Evolutionary conservation across 2,113 vertebrate species (phyloP).

Genomic region (Bufo bufo): DNA sequence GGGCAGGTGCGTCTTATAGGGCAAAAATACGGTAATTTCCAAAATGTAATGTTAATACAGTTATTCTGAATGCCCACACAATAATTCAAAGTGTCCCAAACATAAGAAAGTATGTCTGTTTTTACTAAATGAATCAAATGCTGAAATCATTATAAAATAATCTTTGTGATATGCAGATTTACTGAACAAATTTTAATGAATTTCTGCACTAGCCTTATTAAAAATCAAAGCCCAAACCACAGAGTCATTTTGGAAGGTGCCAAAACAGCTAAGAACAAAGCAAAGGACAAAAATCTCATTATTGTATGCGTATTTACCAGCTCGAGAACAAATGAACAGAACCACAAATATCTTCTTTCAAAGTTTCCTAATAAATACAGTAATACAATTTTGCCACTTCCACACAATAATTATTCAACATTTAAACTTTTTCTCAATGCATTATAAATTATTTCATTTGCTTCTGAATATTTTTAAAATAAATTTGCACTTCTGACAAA

Average conservation of each 20-base stretch:
- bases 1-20: too few relatives aligned
- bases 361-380: slow-evolving; percentile 52
- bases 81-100: slow-evolving; percentile 6
- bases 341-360: slow-evolving; percentile 34
- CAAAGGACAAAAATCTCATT: slow-evolving; percentile 58
- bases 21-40: neutral
- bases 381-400: slow-evolving; percentile 36
- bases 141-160: slow-evolving; percentile 57
- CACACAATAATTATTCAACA: slow-evolving; percentile 57
- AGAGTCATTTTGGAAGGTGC: slow-evolving; percentile 55
- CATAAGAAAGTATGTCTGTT: slow-evolving; percentile 36
- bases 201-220: slow-evolving; percentile 56
- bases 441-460: slow-evolving; percentile 60
- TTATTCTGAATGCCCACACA: neutral
- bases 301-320: slow-evolving; percentile 57
- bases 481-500: slow-evolving; percentile 60
- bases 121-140: slow-evolving; percentile 44
- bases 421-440: slow-evolving; percentile 49
- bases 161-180: slow-evolving; percentile 58
- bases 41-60: neutral
- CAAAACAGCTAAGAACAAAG: slow-evolving; percentile 57
- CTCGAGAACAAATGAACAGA: slow-evolving; percentile 48
- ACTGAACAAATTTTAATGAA: slow-evolving; percentile 52
- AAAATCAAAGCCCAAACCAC: slow-evolving; percentile 58
- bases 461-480: slow-evolving; percentile 59